Conservation (phyloP, 2,888 invertebrate species). For the Plebejus argus region DNA sequence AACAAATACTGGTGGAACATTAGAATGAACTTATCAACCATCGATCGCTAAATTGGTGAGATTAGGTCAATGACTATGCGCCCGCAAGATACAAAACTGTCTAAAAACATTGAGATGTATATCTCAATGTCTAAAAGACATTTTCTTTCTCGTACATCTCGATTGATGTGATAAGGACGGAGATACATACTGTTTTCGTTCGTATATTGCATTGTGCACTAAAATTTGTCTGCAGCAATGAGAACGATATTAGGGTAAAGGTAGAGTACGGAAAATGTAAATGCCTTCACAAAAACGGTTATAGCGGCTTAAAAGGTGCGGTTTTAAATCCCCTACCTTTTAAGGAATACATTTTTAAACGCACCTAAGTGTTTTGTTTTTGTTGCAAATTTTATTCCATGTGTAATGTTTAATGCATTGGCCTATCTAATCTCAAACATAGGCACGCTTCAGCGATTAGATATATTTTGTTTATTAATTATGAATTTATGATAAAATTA, state of each 20-base stretch:
- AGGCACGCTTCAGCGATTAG: constrained; percentile 3
- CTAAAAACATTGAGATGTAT: not conserved
- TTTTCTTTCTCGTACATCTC: not conserved
- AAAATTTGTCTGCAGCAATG: not conserved
- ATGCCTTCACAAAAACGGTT: constrained; percentile 6
- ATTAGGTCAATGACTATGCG: not conserved
- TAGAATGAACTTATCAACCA: constrained; percentile 20
- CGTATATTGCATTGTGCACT: not conserved
- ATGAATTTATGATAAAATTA: not conserved
- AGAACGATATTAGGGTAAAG: constrained; percentile 9
- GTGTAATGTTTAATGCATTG: not conserved
- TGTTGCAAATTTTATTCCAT: constrained; percentile 9
- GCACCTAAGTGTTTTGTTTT: constrained; percentile 18
- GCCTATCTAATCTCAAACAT: not conserved
- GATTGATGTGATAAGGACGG: not conserved
- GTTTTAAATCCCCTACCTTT: not conserved
- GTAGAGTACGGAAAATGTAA: not conserved
- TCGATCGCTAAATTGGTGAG: not conserved
- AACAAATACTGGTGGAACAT: constrained; percentile 23
- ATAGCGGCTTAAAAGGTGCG: constrained; percentile 6
- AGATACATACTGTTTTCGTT: not conserved
- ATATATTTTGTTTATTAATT: not conserved
- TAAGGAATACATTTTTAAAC: constrained; percentile 21
- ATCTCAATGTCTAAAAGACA: not conserved
- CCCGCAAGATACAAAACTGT: not conserved